phyloP scores from a whole-genome alignment of 2,113 vertebrate genomes.

The Melanerpes formicivorus region DNA sequence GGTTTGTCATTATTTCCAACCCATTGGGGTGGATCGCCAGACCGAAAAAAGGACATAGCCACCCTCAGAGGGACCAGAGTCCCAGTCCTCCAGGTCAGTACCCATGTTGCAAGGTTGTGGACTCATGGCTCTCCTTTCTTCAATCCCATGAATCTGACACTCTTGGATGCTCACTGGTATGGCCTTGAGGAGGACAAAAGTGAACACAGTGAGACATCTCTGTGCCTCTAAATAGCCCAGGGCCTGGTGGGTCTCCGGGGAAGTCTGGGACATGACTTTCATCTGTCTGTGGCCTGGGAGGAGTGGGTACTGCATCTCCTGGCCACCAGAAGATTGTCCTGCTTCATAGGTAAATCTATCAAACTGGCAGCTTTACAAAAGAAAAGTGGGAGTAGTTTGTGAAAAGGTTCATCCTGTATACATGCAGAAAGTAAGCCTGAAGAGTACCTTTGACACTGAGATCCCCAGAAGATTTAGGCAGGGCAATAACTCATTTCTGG shows the following conservation, averaged over 20 bases:
- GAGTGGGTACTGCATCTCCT: background rate
- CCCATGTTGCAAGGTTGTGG: accelerated
- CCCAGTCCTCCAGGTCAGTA: background rate
- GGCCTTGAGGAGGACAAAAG: background rate
- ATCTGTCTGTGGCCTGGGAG: background rate
- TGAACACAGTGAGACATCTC: background rate
- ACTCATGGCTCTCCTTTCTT: background rate
- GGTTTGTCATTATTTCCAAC: conserved; percentile 65
- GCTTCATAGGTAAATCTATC: background rate
- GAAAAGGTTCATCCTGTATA: background rate
- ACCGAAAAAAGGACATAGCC: conserved; percentile 15
- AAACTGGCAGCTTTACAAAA: background rate
- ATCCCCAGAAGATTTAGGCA: background rate
- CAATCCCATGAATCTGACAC: accelerated
- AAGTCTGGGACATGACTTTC: accelerated
- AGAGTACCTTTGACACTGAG: background rate
- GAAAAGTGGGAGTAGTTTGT: background rate
- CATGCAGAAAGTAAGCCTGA: background rate
- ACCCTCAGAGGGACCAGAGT: conserved; percentile 19
- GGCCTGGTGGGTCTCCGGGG: background rate
- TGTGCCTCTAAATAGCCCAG: background rate
- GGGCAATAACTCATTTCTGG: background rate
- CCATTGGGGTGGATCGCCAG: conserved; percentile 29
- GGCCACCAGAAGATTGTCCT: background rate
- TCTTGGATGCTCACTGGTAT: background rate